Evolutionary conservation across 2,797 vertebrate genomes (phyloP), one percentile per base, ranked within the genome.

Genomic region (Astyanax mexicanus): DNA sequence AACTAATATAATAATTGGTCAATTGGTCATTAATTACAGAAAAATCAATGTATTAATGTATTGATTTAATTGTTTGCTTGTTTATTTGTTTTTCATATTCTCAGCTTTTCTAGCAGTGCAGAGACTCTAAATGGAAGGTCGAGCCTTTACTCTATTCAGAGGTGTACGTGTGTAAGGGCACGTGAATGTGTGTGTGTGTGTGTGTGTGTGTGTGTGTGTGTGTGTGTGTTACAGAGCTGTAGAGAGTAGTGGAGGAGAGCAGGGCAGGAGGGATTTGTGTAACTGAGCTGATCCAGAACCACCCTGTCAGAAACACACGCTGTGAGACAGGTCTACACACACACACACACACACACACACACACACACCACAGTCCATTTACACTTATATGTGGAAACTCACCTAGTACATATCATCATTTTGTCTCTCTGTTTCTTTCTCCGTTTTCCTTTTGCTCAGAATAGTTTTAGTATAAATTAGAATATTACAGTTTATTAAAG

Each of bases 261-360:
- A 62, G 64, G 58, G 54, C 42, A 51, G 8, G 58, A 55, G 44
- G 57, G 69, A 81, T 62, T 81, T 72, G 60, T 77, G 60, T 49
- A 81, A 83, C 58, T 80, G 82, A 82, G 75, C 54, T 80, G 84
- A 84, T 81, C 83, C 81, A 45, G 60, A 82, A 79, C 73, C 37
- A 82, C 69, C 76, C 68, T 77, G 67, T 83, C 69, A 13, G 44
- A 69, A 77, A 54, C 69, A 60, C 40, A 60, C 42, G 37, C 32
- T 82, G 84, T 75, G 76, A 78, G 81, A 81, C 78, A 80, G 81
- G 57, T 10, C 58, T 69, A 72, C 49, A 67, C 27, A n/a, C 73
- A 71, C 38, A 35, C 67, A 74, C 69, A 69, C 78, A 75, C 81
- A 71, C 45, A 74, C 66, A 72, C 75, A 80, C 77, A 60, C 32